These are phyloP conservation scores for Nymphalis polychloros DNA, from an alignment of 2,888 invertebrate genomes.

Conservation along the genomic window DNA sequence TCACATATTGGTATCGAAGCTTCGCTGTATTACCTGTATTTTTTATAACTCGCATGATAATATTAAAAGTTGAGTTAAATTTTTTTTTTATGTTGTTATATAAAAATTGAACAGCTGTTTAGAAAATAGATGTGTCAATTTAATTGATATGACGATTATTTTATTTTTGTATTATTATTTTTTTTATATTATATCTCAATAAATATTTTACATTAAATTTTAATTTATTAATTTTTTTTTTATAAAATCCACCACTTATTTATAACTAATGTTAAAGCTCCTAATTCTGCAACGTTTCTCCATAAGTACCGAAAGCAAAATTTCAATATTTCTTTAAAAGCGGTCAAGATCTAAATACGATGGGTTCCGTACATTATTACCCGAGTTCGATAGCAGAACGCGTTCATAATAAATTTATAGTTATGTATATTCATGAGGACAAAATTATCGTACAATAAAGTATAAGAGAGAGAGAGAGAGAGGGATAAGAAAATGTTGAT, in stretches of 20 bases:
- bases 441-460: neutral
- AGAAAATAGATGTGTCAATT: too few relatives aligned
- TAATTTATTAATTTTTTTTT: conserved; percentile 32
- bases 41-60: conserved; percentile 19
- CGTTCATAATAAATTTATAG: neutral
- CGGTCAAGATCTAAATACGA: conserved; percentile 17
- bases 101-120: neutral
- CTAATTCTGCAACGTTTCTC: conserved; percentile 40
- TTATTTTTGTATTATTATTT: conserved; percentile 24
- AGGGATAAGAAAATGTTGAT: neutral
- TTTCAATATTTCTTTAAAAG: conserved; percentile 9
- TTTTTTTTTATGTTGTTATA: neutral
- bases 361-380: conserved; percentile 18
- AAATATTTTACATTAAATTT: conserved; percentile 23
- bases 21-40: conserved; percentile 9
- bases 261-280: conserved; percentile 22
- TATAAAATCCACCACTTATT: conserved; percentile 14
- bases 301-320: conserved; percentile 25
- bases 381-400: neutral
- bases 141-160: conserved; percentile 5
- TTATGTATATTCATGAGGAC: neutral
- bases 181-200: conserved; percentile 23
- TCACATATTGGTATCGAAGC: conserved; percentile 12
- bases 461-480: neutral
- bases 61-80: conserved; percentile 10